A percentile compares a stretch with the other conserved stretches of the same genome.
phyloP scores from a whole-genome alignment of 1,140 invertebrate species.

The Lysiphlebus fabarum region DNA sequence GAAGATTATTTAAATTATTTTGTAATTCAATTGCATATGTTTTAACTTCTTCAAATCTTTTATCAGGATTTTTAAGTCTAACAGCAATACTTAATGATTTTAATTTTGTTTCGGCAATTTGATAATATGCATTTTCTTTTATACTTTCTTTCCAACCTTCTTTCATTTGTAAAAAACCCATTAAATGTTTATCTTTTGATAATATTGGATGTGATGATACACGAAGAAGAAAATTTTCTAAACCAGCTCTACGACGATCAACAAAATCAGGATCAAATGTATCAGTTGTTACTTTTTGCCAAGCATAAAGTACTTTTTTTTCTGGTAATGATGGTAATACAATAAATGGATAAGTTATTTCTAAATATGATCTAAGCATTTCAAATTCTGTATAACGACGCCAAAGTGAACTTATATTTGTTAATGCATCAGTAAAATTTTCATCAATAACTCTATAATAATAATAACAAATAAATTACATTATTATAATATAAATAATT shows the following conservation, averaged over 20 bases:
- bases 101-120: conserved; percentile 73
- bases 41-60: conserved; percentile 73
- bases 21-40: conserved; percentile 68
- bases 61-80: conserved; percentile 70
- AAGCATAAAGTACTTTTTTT: conserved; percentile 76
- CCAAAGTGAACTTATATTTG: conserved; percentile 70
- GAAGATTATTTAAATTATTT: conserved; percentile 54
- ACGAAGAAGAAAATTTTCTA: conserved; percentile 78
- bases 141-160: conserved; percentile 75
- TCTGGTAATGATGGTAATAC: conserved; percentile 79
- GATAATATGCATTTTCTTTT: conserved; percentile 68
- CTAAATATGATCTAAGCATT: conserved; percentile 71
- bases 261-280: conserved; percentile 85
- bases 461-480: neutral
- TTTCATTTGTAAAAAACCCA: conserved; percentile 71
- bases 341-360: conserved; percentile 73
- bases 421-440: conserved; percentile 63
- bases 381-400: conserved; percentile 83
- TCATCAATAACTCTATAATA: conserved; percentile 66
- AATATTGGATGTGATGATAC: conserved; percentile 72
- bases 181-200: conserved; percentile 73
- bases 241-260: conserved; percentile 71
- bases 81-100: conserved; percentile 73
- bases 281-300: conserved; percentile 74
- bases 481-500: neutral